Percentiles rank a stretch among this genome's conserved stretches.
Evolutionary conservation across 2,888 invertebrate genomes (phyloP).

Genomic region (Caenorhabditis macrosperma): DNA sequence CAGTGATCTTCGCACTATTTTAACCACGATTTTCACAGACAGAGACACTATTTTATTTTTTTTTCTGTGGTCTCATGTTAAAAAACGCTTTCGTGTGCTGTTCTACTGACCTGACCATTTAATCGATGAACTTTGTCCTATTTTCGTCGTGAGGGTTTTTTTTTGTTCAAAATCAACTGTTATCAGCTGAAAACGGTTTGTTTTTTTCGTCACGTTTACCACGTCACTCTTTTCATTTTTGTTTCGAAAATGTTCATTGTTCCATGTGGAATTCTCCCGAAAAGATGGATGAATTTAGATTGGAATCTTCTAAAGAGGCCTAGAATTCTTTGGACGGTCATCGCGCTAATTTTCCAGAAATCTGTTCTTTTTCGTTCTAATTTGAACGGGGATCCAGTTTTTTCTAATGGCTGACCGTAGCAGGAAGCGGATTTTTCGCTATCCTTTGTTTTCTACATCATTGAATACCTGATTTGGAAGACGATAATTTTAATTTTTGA

Average conservation of each 20-base stretch:
- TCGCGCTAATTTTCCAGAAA: not conserved
- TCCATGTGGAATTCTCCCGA: not conserved
- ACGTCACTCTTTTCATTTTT: too few species aligned
- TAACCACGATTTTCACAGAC: not conserved
- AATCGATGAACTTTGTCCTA: not conserved
- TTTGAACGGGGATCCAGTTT: not conserved
- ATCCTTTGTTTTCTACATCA: not conserved
- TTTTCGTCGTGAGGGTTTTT: not conserved
- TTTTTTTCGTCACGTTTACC: not conserved
- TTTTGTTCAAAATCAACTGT: not conserved
- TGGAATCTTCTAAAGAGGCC: not conserved
- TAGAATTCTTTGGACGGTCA: too few species aligned
- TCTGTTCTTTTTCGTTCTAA: not conserved
- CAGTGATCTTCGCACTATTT: slow-evolving; percentile 9
- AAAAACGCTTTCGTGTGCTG: not conserved
- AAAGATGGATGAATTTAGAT: not conserved
- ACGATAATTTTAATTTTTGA: not conserved
- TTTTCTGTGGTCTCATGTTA: not conserved
- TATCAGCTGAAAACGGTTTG: not conserved
- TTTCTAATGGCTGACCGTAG: not conserved
- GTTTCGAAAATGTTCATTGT: too few species aligned
- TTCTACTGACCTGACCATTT: slow-evolving; percentile 4
- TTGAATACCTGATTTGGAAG: not conserved
- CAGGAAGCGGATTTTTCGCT: not conserved
- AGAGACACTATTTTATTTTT: not conserved